These are phyloP conservation scores for Ambastaia sidthimunki DNA, from an alignment of 2,797 vertebrate genomes.

Conservation along the genomic window DNA sequence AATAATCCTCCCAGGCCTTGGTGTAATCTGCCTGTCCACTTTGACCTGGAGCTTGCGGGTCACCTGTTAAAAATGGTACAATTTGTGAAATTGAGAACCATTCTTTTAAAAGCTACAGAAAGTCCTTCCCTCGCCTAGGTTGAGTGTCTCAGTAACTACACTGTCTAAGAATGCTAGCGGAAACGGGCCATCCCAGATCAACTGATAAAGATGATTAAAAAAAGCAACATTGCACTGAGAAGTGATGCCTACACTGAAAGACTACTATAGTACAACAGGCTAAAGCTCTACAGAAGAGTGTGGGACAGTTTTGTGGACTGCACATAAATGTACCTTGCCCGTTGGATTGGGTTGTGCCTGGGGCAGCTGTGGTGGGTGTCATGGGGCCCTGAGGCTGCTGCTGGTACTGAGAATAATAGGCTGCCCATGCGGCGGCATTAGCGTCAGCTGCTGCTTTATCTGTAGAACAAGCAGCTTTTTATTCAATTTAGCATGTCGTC, in stretches of 20 bases:
- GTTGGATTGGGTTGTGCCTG: conserved; percentile 90
- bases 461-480: conserved; percentile 65
- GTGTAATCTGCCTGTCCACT: conserved; percentile 99
- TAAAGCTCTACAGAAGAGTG: conserved; percentile 2
- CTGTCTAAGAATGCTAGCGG: conserved; percentile 11
- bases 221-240: conserved; percentile 23
- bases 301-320: not conserved
- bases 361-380: conserved; percentile 89
- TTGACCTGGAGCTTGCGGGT: conserved; percentile 96
- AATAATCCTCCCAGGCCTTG: conserved; percentile 99
- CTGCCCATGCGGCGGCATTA: conserved; percentile 98
- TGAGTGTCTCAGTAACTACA: conserved; percentile 32
- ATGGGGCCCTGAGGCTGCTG: conserved; percentile 97
- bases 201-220: conserved; percentile 24
- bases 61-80: conserved; percentile 90
- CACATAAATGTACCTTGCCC: conserved; percentile 88
- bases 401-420: conserved; percentile 98
- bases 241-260: conserved; percentile 19
- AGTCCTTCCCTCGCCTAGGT: conserved; percentile 71
- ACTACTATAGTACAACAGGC: not conserved
- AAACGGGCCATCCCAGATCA: conserved; percentile 51
- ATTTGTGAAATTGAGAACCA: conserved; percentile 77
- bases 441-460: conserved; percentile 97
- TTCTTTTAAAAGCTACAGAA: conserved; percentile 65
- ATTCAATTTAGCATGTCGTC: not conserved